Conservation (phyloP, 2,888 invertebrate genomes). For the Xiphydria camelus region DNA sequence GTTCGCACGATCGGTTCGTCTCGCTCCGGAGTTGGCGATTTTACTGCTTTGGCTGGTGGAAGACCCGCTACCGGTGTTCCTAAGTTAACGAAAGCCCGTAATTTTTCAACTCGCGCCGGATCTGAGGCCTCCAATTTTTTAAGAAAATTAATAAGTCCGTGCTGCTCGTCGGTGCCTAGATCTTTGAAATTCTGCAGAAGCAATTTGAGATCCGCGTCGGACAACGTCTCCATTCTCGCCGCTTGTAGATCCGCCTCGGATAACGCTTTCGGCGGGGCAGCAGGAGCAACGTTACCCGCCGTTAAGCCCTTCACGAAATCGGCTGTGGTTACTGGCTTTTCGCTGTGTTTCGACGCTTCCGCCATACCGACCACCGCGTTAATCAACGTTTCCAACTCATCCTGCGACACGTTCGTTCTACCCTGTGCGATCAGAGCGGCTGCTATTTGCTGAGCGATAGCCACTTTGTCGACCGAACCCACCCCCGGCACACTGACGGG, state of each 20-base stretch:
- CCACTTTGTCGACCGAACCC: conserved; percentile 76
- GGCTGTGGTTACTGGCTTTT: conserved; percentile 61
- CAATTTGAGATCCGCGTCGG: conserved; percentile 79
- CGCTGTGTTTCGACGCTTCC: conserved; percentile 62
- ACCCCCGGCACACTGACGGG: conserved; percentile 70
- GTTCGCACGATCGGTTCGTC: conserved; percentile 8
- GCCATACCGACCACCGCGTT: conserved; percentile 78
- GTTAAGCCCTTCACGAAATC: conserved; percentile 57
- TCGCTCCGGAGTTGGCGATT: conserved; percentile 30
- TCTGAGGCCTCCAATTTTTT: conserved; percentile 80
- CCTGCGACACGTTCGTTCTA: conserved; percentile 77
- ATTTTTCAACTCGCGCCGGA: conserved; percentile 75
- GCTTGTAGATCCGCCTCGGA: conserved; percentile 53
- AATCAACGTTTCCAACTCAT: conserved; percentile 77
- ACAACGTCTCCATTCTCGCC: conserved; percentile 72
- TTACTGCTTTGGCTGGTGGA: conserved; percentile 23
- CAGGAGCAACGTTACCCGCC: conserved; percentile 9
- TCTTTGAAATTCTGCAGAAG: conserved; percentile 81
- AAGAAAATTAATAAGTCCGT: conserved; percentile 78
- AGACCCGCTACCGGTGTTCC: conserved; percentile 49
- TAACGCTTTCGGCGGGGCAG: conserved; percentile 19
- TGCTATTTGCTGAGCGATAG: conserved; percentile 81
- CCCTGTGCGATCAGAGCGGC: conserved; percentile 78
- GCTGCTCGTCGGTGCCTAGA: conserved; percentile 78
- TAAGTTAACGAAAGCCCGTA: conserved; percentile 76